A percentile compares a stretch with the other conserved stretches of the same genome.
Evolutionary conservation across 2,888 invertebrate genomes (phyloP).

Genomic region (Xanthorhoe designata): DNA sequence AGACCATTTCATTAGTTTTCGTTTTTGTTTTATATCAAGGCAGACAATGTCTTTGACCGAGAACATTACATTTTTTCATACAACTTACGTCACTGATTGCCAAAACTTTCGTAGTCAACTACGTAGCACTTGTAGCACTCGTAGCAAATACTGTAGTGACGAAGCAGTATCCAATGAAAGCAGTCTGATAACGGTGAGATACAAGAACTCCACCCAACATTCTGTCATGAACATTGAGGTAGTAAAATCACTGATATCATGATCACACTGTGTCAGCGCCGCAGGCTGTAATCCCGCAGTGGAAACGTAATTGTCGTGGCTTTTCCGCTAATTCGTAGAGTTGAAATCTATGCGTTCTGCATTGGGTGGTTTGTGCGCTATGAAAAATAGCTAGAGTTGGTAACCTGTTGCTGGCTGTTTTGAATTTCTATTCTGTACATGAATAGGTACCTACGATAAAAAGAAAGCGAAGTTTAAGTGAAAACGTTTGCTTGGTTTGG

Average conservation of each 20-base stretch:
- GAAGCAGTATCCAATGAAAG: conserved; percentile 10
- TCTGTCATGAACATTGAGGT: background rate
- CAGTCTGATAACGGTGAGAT: no score
- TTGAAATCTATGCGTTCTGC: conserved; percentile 67
- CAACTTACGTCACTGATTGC: background rate
- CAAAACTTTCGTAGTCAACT: background rate
- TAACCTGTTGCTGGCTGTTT: conserved; percentile 50
- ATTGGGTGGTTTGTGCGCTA: conserved; percentile 42
- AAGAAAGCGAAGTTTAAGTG: background rate
- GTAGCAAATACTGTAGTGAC: conserved; percentile 2
- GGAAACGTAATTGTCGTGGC: conserved; percentile 74
- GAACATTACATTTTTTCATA: no score
- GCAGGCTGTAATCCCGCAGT: conserved; percentile 67
- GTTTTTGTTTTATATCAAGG: background rate
- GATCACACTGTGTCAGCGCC: conserved; percentile 39
- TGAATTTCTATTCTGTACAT: conserved; percentile 32
- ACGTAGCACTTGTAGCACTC: conserved; percentile 16
- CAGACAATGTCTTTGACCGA: background rate
- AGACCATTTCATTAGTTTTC: background rate
- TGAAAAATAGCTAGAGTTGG: conserved; percentile 55
- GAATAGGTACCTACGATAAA: conserved; percentile 6
- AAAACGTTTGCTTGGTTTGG: background rate
- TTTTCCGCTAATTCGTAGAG: conserved; percentile 72
- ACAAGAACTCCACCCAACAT: background rate
- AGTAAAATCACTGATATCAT: background rate